A percentile compares a stretch with the other conserved stretches of the same genome.
phyloP scores from a whole-genome alignment of 2,888 invertebrate genomes.

The Eristalinus sepulchralis region DNA sequence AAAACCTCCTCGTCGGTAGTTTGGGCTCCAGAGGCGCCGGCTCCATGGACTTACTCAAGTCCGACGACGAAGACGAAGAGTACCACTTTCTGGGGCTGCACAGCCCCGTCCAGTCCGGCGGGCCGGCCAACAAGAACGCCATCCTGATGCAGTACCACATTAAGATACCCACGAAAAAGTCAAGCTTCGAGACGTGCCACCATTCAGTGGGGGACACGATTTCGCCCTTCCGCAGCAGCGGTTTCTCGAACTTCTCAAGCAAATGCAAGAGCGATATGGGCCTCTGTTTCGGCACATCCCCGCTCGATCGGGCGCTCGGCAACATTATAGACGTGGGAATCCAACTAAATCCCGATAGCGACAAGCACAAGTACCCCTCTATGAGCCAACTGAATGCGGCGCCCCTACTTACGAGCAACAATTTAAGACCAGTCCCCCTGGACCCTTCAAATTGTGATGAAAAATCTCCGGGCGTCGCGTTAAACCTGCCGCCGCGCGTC shows the following conservation, averaged over 20 bases:
- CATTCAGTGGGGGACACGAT: neutral
- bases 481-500: slow-evolving; percentile 8
- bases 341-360: slow-evolving; percentile 32
- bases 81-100: slow-evolving; percentile 19
- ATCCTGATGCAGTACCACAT: slow-evolving; percentile 29
- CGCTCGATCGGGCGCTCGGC: slow-evolving; percentile 39
- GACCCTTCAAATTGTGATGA: slow-evolving; percentile 42
- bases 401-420: slow-evolving; percentile 18
- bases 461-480: slow-evolving; percentile 27
- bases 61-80: slow-evolving; percentile 16
- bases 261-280: neutral
- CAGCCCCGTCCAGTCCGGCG: slow-evolving; percentile 3
- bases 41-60: neutral
- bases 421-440: slow-evolving; percentile 16
- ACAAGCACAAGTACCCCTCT: slow-evolving; percentile 11
- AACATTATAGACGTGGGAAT: slow-evolving; percentile 51
- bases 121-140: slow-evolving; percentile 3
- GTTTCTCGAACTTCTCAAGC: neutral
- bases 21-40: slow-evolving; percentile 2
- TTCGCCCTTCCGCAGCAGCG: neutral
- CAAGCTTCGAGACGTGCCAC: neutral
- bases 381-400: slow-evolving; percentile 33
- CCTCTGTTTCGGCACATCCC: slow-evolving; percentile 37
- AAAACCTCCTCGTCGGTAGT: slow-evolving; percentile 14
- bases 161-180: slow-evolving; percentile 3